Percentiles rank a stretch among this genome's conserved stretches.
Evolutionary conservation across 2,888 invertebrate species (phyloP).

Genomic region (Punctoribates punctum): DNA sequence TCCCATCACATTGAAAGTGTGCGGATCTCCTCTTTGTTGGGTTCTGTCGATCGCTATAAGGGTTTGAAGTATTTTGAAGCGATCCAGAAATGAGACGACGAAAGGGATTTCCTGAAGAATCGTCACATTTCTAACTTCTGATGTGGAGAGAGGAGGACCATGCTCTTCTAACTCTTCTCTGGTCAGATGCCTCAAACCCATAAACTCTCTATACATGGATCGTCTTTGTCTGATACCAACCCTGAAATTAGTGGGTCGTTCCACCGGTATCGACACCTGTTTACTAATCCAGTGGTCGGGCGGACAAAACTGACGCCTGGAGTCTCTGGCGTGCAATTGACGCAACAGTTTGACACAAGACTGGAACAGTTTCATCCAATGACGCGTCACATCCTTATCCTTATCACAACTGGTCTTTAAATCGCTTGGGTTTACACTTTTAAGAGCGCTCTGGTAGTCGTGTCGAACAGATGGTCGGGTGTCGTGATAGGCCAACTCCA

Average conservation of each 20-base stretch:
- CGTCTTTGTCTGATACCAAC: slow-evolving; percentile 45
- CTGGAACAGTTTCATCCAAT: slow-evolving; percentile 71
- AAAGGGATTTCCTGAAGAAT: slow-evolving; percentile 90
- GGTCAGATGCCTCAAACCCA: slow-evolving; percentile 46
- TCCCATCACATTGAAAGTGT: slow-evolving; percentile 65
- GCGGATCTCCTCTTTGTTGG: slow-evolving; percentile 66
- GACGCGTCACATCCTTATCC: slow-evolving; percentile 53
- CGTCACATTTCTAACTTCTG: slow-evolving; percentile 79
- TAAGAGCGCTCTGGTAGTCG: slow-evolving; percentile 61
- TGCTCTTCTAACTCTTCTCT: slow-evolving; percentile 49
- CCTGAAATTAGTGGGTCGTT: slow-evolving; percentile 47
- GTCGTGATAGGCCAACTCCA: slow-evolving; percentile 80
- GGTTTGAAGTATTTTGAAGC: slow-evolving; percentile 64
- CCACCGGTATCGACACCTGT: slow-evolving; percentile 53
- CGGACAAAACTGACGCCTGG: slow-evolving; percentile 72
- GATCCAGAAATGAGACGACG: slow-evolving; percentile 82
- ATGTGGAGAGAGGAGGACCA: slow-evolving; percentile 55
- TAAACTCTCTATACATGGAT: slow-evolving; percentile 46
- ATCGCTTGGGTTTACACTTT: slow-evolving; percentile 50
- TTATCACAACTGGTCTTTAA: slow-evolving; percentile 31
- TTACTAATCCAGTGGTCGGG: slow-evolving; percentile 65
- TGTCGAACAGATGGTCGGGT: slow-evolving; percentile 59
- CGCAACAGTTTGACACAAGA: slow-evolving; percentile 66
- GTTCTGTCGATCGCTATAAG: slow-evolving; percentile 61
- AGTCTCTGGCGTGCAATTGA: slow-evolving; percentile 79